Evolutionary conservation across 2,888 invertebrate species (phyloP), one percentile per base, ranked within the genome.

Genomic region (Ephialtes manifestator): DNA sequence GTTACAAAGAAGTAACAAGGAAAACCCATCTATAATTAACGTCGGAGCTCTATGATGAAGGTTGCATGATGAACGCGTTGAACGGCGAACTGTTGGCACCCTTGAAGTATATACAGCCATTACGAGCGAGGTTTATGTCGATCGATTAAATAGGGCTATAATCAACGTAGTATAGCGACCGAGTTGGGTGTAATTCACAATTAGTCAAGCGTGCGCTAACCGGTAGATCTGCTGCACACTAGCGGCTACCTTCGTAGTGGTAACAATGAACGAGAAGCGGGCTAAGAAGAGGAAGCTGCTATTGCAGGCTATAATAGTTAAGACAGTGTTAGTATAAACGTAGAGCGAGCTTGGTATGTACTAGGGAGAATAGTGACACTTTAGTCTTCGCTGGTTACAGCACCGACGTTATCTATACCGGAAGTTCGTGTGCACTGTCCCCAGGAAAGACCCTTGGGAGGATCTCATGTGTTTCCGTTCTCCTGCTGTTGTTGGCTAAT

Each of bases 391-490:
- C 43, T 72, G 35, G 72, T 74, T 46, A 24, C 71, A 46, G 24
- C 71, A 43, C 28, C 24, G 65, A 67, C 51, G 65, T 80, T 72
- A 80, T 63, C 80, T 71, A 10, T 63, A 65, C 65, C 72, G 72
- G 72, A 80, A 80, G 80, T 80, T 80, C 53, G 58, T 39, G 65
- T 31, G 72, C 46, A 65, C 35, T 46, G 68, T 65, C 63, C 48
- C 43, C 35, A 43, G 43, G 48, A 65, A 74, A 63, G 28, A 80
- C 72, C 46, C 67, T 31, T 65, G 67, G 46, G 80, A 80, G 72
- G 24, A 48, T 58, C 70, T 80, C 53, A 51, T 53, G 63, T 80
- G 53, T 60, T 65, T 43, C 31, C 60, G 63, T 51, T 80, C 55
- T 53, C 60, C 43, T 28, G 20, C 60, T 58, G 20, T 65, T 65